Conservation (phyloP, 1,140 invertebrate genomes). For the Zaprionus africanus region DNA sequence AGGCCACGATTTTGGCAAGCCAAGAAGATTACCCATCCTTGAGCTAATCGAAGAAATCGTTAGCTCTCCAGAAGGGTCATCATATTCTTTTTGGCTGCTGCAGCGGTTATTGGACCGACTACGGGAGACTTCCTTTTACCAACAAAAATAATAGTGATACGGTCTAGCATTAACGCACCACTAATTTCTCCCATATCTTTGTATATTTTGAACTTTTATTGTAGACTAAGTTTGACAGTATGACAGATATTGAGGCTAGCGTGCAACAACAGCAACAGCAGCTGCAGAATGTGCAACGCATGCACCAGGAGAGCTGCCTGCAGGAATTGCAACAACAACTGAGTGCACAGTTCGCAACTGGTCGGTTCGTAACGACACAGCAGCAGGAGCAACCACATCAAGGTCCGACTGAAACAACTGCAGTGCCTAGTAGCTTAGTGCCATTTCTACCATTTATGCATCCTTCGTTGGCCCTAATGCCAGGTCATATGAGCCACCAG, state of each 20-base stretch:
- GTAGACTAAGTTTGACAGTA: constrained; percentile 63
- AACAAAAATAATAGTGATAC: no score
- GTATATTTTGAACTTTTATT: constrained; percentile 16
- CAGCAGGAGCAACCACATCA: constrained; percentile 24
- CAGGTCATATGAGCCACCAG: constrained; percentile 35
- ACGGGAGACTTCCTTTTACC: no score
- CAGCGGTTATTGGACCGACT: no score
- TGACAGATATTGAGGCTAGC: constrained; percentile 67
- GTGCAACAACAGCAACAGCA: constrained; percentile 53
- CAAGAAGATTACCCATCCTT: no score
- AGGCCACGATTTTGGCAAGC: no score
- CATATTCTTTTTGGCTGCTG: no score
- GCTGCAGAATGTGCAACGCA: constrained; percentile 60
- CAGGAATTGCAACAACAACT: constrained; percentile 72
- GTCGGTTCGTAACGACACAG: constrained; percentile 32
- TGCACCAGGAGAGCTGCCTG: constrained; percentile 68
- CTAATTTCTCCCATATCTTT: no score
- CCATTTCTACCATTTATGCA: constrained; percentile 75
- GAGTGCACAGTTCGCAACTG: constrained; percentile 52
- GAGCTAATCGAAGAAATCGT: no score
- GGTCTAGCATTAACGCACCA: no score
- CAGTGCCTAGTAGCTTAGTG: constrained; percentile 46
- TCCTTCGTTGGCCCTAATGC: constrained; percentile 56
- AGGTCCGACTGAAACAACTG: neutral
- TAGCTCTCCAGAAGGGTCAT: no score